Percentiles rank a stretch among this genome's conserved stretches.
phyloP scores from a whole-genome alignment of 1,140 invertebrate genomes.

The Parapsyche elsis region DNA sequence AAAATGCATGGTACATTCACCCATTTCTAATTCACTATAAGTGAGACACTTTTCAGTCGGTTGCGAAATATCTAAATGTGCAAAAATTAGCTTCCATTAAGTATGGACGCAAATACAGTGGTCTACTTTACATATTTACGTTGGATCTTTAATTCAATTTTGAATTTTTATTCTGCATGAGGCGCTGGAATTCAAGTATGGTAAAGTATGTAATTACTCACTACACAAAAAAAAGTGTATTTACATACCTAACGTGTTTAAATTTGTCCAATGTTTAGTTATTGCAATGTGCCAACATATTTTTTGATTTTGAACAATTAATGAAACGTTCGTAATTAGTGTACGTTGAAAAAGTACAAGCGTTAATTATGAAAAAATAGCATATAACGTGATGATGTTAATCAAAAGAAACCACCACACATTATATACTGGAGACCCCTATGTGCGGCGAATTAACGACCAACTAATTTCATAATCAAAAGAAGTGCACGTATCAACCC shows the following conservation, averaged over 20 bases:
- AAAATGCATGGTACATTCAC: too few species aligned
- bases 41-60: too few species aligned
- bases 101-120: too few species aligned
- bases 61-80: too few species aligned
- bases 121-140: too few species aligned
- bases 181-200: too few species aligned
- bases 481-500: constrained; percentile 5
- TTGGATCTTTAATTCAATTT: too few species aligned
- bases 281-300: background rate
- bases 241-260: background rate
- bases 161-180: too few species aligned
- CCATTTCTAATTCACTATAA: too few species aligned
- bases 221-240: background rate
- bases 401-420: constrained; percentile 16
- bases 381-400: constrained; percentile 27
- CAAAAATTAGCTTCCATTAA: too few species aligned
- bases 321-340: constrained; percentile 12
- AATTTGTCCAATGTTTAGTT: constrained; percentile 2
- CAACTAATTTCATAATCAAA: background rate
- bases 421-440: background rate
- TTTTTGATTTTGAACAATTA: constrained; percentile 16
- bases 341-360: background rate
- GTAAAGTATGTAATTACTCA: too few species aligned
- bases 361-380: constrained; percentile 16
- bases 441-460: constrained; percentile 2